Evolutionary conservation across 1,140 invertebrate genomes (phyloP), one percentile per base, ranked within the genome.

Genomic region (Euura lappo): DNA sequence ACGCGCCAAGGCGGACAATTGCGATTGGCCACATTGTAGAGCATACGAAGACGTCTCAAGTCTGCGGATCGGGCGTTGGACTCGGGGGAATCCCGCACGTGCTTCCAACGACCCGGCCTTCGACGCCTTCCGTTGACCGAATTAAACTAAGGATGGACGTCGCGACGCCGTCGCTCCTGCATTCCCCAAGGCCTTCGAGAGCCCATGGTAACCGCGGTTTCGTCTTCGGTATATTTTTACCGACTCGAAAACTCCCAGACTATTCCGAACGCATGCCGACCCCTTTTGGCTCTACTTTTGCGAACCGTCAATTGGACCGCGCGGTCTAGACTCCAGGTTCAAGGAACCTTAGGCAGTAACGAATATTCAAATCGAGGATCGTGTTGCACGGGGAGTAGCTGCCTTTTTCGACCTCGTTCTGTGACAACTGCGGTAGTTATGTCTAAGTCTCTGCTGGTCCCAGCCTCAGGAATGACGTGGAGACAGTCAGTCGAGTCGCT

Each of bases 401-500:
- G 13, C 51, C 51, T 60, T 60, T 60, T 60, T 60, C 51, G 51
- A 60, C 3, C 51, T 11, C 51, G 51, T 28, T 28, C 28, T 28
- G 51, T 60, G 51, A 60, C 51, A 60, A 60, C 51, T 60, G 51
- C 51, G 51, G n/a, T n/a, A n/a, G n/a, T n/a, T n/a, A n/a, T n/a
- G n/a, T n/a, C n/a, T n/a, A n/a, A n/a, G n/a, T n/a, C n/a, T n/a
- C n/a, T n/a, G n/a, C n/a, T n/a, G n/a, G n/a, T n/a, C n/a, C n/a
- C n/a, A n/a, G n/a, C 4, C 51, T 8, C 51, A n/a, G 13, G 51
- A 60, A n/a, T 11, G 51, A 60, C 51, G 51, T n/a, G 51, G 51
- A 11, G 10, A 51, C 11, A 60, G 28, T 28, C 28, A 28, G 51
- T 6, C 8, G 51, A 11, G 5, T 60, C 51, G 51, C 51, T 60